Percentiles rank a stretch among this genome's conserved stretches.
Conservation (phyloP, 1,140 invertebrate species). For the Calephelis virginiensis region DNA sequence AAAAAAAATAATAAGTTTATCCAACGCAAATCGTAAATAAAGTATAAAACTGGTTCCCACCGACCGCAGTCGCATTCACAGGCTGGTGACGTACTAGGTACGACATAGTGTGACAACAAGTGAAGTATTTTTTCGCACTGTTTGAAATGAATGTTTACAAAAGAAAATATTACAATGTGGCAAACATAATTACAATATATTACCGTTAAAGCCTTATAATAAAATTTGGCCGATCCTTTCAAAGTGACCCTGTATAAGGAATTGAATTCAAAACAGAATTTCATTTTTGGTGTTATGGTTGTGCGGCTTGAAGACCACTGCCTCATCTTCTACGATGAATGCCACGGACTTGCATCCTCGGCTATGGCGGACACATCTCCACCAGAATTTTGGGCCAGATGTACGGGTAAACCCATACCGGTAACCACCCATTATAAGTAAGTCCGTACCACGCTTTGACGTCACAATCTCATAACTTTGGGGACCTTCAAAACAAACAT, state of each 20-base stretch:
- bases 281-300: constrained; percentile 1
- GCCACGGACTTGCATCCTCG: not conserved
- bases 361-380: constrained; percentile 9
- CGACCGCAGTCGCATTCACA: too few species aligned
- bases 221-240: too few species aligned
- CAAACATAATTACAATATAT: too few species aligned
- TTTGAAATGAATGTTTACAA: too few species aligned
- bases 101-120: too few species aligned
- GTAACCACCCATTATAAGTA: not conserved
- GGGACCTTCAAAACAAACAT: not conserved
- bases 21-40: too few species aligned
- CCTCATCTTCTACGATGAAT: constrained; percentile 3
- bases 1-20: too few species aligned
- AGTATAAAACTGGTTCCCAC: too few species aligned
- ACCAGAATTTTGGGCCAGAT: not conserved
- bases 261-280: not conserved
- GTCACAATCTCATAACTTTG: constrained; percentile 1
- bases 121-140: too few species aligned
- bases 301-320: not conserved
- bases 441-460: not conserved
- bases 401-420: not conserved
- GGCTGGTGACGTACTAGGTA: too few species aligned
- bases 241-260: not conserved
- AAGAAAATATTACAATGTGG: too few species aligned
- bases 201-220: too few species aligned